Evolutionary conservation across 2,888 invertebrate genomes (phyloP).

Genomic region (Syrista parreyssii): DNA sequence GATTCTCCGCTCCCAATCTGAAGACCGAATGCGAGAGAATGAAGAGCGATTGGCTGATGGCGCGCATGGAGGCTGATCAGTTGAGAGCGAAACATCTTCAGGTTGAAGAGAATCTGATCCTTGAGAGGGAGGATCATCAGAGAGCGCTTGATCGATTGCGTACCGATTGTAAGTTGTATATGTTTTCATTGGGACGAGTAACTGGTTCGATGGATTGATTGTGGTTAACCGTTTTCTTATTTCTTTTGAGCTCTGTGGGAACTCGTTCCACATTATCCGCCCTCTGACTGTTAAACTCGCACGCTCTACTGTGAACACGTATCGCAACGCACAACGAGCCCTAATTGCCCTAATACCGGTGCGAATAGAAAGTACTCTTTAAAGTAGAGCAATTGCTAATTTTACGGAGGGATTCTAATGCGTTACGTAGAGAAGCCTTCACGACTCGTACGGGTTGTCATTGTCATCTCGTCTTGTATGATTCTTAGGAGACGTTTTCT

Average conservation of each 20-base stretch:
- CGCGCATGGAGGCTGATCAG: constrained; percentile 67
- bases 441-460: not conserved
- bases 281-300: not conserved
- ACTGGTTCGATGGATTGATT: not conserved
- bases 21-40: constrained; percentile 68
- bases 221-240: not conserved
- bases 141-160: constrained; percentile 60
- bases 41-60: constrained; percentile 65
- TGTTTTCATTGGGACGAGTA: not conserved
- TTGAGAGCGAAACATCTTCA: constrained; percentile 58
- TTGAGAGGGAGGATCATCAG: constrained; percentile 61
- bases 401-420: constrained; percentile 19
- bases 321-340: constrained; percentile 32
- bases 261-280: not conserved
- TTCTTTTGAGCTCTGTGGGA: not conserved
- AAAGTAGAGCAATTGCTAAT: constrained; percentile 51
- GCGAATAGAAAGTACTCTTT: constrained; percentile 29
- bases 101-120: constrained; percentile 61
- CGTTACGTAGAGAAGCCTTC: not conserved
- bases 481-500: not conserved
- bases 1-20: constrained; percentile 70
- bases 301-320: constrained; percentile 1
- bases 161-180: constrained; percentile 47
- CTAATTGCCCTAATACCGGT: constrained; percentile 43
- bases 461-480: not conserved